phyloP scores from a whole-genome alignment of 2,113 vertebrate species.

The Coryphaenoides rupestris region DNA sequence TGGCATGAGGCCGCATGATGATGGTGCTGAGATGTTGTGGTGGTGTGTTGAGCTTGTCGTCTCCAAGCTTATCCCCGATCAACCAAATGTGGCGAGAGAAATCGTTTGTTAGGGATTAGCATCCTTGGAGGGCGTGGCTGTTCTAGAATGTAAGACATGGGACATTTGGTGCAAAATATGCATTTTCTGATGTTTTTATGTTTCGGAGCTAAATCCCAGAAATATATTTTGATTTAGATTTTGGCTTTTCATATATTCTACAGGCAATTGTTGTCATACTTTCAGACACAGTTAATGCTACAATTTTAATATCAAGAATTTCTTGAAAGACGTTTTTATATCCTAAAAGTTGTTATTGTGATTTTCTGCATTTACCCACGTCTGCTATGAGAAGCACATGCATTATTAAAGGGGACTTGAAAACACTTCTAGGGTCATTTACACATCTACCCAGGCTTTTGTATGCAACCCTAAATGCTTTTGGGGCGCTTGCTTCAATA shows the following conservation, averaged over 20 bases:
- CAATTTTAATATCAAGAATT: conserved; percentile 31
- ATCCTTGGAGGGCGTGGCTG: conserved; percentile 59
- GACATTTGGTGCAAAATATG: conserved; percentile 37
- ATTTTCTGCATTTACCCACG: conserved; percentile 34
- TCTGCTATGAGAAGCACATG: conserved; percentile 43
- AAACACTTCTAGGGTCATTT: no score
- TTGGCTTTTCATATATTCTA: conserved; percentile 50
- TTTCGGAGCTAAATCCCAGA: conserved; percentile 53
- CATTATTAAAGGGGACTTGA: no score
- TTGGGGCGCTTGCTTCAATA: no score
- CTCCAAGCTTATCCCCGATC: conserved; percentile 30
- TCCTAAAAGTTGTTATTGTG: conserved; percentile 44
- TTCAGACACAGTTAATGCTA: conserved; percentile 26
- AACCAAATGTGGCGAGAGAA: conserved; percentile 22
- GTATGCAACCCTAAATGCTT: no score
- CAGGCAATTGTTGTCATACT: conserved; percentile 29
- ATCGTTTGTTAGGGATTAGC: conserved; percentile 36
- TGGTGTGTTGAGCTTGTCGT: no score
- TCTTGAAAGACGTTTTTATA: conserved; percentile 43
- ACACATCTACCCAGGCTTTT: no score
- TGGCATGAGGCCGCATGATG: conserved; percentile 21
- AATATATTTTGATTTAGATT: conserved; percentile 59
- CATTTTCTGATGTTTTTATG: conserved; percentile 37
- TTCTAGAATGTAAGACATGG: conserved; percentile 54
- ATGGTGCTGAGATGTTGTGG: conserved; percentile 25